Percentiles rank a stretch among this genome's conserved stretches.
These are phyloP conservation scores for Creontiades dilutus DNA, from an alignment of 2,888 invertebrate genomes.

Conservation along the genomic window DNA sequence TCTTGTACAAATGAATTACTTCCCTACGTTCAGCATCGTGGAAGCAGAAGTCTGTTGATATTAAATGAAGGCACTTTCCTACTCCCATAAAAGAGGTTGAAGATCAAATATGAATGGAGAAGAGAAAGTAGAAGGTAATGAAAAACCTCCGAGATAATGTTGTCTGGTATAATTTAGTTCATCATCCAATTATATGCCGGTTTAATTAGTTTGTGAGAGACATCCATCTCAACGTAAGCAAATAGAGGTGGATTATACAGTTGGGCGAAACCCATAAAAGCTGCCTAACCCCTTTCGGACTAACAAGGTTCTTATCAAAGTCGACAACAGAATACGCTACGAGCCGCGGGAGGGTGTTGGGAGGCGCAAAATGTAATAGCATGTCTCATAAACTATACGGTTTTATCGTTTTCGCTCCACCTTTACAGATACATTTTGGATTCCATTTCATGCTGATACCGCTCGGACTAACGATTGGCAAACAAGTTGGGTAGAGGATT, in stretches of 20 bases:
- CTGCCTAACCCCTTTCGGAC: not conserved
- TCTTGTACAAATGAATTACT: too few relatives aligned
- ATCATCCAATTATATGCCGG: not conserved
- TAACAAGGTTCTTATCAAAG: conserved; percentile 19
- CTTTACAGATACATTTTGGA: not conserved
- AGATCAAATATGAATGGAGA: too few relatives aligned
- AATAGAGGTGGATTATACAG: not conserved
- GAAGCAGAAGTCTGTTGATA: too few relatives aligned
- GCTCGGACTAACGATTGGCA: not conserved
- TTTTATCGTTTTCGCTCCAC: conserved; percentile 17
- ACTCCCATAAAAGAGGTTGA: too few relatives aligned
- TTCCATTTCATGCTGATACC: not conserved
- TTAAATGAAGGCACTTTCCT: too few relatives aligned
- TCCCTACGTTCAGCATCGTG: too few relatives aligned
- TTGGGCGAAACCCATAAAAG: not conserved
- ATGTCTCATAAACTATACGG: conserved; percentile 9
- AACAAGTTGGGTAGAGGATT: not conserved
- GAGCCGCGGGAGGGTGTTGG: not conserved
- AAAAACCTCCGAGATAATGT: too few relatives aligned
- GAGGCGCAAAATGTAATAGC: conserved; percentile 11
- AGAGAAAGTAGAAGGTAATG: too few relatives aligned
- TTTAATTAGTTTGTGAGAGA: not conserved
- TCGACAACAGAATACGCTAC: not conserved
- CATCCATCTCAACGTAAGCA: not conserved
- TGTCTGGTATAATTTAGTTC: not conserved